phyloP scores from a whole-genome alignment of 1,140 invertebrate genomes.

The Oscheius sp. region DNA sequence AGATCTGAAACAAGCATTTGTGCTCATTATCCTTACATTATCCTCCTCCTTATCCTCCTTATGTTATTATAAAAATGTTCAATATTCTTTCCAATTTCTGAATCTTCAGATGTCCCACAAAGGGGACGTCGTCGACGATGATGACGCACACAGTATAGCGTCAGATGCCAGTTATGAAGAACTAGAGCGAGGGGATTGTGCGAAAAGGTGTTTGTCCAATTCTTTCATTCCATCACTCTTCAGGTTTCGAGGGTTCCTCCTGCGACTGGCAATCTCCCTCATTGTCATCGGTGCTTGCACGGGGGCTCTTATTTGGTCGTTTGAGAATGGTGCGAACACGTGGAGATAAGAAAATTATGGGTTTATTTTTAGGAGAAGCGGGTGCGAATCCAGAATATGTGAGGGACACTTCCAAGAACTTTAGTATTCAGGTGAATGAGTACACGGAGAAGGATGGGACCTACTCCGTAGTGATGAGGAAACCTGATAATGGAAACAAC shows the following conservation, averaged over 20 bases:
- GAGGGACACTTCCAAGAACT: not conserved
- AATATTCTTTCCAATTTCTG: too few relatives aligned
- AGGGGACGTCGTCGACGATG: not conserved
- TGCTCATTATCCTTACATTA: too few relatives aligned
- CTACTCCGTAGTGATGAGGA: not conserved
- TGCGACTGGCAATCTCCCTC: not conserved
- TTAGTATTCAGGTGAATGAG: not conserved
- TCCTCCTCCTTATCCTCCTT: too few relatives aligned
- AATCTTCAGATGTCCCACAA: too few relatives aligned
- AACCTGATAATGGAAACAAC: not conserved
- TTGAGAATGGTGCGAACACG: not conserved
- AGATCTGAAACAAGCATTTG: too few relatives aligned
- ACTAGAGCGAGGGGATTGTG: not conserved
- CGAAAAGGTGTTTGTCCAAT: not conserved
- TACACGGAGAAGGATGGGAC: not conserved
- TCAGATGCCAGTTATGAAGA: not conserved
- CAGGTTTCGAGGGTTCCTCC: conserved; percentile 7
- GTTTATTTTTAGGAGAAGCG: not conserved
- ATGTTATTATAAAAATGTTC: too few relatives aligned
- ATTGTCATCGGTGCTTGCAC: conserved; percentile 3
- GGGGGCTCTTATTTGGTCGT: conserved; percentile 4
- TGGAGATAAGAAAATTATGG: not conserved
- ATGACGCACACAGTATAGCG: not conserved
- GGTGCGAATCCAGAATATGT: not conserved
- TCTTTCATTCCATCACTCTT: too few relatives aligned